These are phyloP conservation scores for Trichonephila inaurata DNA, from an alignment of 1,140 invertebrate genomes.

Conservation along the genomic window DNA sequence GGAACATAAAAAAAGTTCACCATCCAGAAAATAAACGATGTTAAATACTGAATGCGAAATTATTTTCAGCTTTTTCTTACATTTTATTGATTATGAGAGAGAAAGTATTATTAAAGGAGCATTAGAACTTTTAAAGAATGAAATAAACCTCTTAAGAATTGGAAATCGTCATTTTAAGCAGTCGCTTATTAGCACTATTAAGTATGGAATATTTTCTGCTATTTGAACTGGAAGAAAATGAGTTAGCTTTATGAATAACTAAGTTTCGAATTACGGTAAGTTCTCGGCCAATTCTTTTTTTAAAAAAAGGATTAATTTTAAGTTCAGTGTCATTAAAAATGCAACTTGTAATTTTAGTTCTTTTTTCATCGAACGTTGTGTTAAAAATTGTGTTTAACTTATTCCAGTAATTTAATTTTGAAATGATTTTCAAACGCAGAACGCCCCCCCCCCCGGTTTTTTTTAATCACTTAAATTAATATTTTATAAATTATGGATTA, in stretches of 20 bases:
- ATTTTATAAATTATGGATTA: too few relatives aligned
- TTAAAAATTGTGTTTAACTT: too few relatives aligned
- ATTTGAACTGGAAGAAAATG: neutral
- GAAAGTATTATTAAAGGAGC: constrained; percentile 24
- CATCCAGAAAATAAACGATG: constrained; percentile 1
- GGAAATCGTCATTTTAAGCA: neutral
- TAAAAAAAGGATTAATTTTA: too few relatives aligned
- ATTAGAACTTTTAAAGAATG: neutral
- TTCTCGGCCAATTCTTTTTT: neutral
- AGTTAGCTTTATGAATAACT: neutral
- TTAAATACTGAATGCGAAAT: constrained; percentile 15
- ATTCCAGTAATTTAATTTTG: too few relatives aligned
- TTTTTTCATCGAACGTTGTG: too few relatives aligned
- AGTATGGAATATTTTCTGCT: neutral
- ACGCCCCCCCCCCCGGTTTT: too few relatives aligned
- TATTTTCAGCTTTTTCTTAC: neutral
- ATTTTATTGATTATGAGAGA: constrained; percentile 2
- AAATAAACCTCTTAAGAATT: constrained; percentile 19
- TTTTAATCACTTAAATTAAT: too few relatives aligned
- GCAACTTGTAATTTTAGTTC: too few relatives aligned
- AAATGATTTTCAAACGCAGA: too few relatives aligned
- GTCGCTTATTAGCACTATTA: neutral
- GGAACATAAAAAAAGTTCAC: neutral
- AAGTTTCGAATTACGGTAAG: neutral
- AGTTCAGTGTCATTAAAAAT: too few relatives aligned